phyloP scores from a whole-genome alignment of 1,140 invertebrate species.

The Drosophila carrolli region DNA sequence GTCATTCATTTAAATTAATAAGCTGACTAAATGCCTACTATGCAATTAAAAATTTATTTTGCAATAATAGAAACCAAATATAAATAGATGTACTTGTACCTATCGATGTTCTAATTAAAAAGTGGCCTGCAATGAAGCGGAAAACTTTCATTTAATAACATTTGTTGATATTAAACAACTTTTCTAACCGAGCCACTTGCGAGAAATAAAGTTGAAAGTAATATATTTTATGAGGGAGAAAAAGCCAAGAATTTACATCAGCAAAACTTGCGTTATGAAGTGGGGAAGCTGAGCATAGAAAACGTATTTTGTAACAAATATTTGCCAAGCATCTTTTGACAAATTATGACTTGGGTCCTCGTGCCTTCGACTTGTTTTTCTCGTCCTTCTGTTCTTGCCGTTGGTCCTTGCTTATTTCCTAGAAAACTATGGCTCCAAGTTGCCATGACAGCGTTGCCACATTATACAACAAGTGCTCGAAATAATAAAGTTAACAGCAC shows the following conservation, averaged over 20 bases:
- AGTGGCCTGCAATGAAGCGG: background rate
- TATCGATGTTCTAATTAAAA: conserved; percentile 8
- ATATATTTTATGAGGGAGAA: conserved; percentile 50
- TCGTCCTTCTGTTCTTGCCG: conserved; percentile 4
- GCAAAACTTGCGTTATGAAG: conserved; percentile 45
- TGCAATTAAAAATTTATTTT: background rate
- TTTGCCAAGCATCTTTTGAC: conserved; percentile 77
- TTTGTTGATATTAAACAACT: conserved; percentile 18
- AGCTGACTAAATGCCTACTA: background rate
- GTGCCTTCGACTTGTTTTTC: conserved; percentile 23
- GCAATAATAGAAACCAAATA: background rate
- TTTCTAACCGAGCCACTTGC: conserved; percentile 23
- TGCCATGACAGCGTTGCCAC: conserved; percentile 77
- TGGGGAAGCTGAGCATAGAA: conserved; percentile 50
- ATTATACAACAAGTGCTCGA: conserved; percentile 83
- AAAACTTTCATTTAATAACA: conserved; percentile 26
- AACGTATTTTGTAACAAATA: conserved; percentile 70
- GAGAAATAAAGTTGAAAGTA: conserved; percentile 49
- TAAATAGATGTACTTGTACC: background rate
- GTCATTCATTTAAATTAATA: too few species aligned
- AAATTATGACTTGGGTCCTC: conserved; percentile 72
- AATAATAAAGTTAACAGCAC: conserved; percentile 83
- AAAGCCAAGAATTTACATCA: conserved; percentile 58
- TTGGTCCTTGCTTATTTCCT: conserved; percentile 40
- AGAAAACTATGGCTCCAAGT: conserved; percentile 72